Percentiles rank a stretch among this genome's conserved stretches.
Conservation (phyloP, 2,113 vertebrate genomes). For the Platycercus adscitus region DNA sequence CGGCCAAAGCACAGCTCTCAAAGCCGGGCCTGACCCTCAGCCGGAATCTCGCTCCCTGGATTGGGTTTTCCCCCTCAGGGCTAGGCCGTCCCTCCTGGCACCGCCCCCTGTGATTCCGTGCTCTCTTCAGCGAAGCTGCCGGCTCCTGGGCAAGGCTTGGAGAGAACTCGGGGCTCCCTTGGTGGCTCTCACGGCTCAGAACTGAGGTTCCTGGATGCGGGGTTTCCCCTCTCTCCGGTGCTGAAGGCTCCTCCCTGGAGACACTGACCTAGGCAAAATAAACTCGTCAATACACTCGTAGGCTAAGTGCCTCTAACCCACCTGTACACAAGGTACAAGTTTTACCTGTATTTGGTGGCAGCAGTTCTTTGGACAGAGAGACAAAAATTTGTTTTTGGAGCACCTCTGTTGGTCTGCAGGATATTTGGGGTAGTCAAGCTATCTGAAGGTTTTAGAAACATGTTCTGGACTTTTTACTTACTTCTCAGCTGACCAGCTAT, state of each 20-base stretch:
- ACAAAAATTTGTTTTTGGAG: neutral
- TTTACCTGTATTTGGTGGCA: neutral
- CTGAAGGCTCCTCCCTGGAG: neutral
- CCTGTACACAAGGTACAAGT: neutral
- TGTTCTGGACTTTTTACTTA: neutral
- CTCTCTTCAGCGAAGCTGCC: neutral
- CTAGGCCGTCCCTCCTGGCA: neutral
- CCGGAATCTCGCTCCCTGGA: fast-evolving
- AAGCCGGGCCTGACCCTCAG: fast-evolving
- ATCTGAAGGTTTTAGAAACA: neutral
- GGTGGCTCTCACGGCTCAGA: neutral
- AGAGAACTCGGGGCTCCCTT: neutral
- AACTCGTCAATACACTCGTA: neutral
- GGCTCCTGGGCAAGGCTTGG: neutral
- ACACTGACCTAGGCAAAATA: neutral
- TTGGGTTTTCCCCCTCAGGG: neutral
- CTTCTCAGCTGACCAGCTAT: neutral
- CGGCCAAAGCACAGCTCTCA: neutral
- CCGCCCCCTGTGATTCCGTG: neutral
- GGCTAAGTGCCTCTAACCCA: neutral
- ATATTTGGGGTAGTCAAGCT: neutral
- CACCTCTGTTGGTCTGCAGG: neutral
- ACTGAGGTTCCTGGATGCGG: too few species aligned
- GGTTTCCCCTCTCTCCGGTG: neutral
- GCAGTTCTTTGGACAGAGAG: too few species aligned